Percentiles rank a stretch among this genome's conserved stretches.
These are phyloP conservation scores for Hippocampus comes DNA, from an alignment of 2,113 vertebrate species.

Conservation along the genomic window DNA sequence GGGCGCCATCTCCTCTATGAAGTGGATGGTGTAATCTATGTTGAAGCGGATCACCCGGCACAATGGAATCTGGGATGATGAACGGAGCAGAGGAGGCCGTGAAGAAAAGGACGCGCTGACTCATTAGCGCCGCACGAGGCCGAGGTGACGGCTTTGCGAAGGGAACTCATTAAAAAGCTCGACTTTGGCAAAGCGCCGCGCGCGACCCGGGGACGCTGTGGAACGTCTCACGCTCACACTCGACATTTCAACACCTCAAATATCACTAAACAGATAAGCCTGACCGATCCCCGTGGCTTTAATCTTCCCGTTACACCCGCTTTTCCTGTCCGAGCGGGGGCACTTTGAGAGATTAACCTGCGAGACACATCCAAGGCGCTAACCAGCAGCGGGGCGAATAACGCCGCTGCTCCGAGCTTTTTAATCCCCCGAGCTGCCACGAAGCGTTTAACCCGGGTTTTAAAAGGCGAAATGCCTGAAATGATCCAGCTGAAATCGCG, in stretches of 20 bases:
- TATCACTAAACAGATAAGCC: constrained; percentile 61
- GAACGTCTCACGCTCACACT: neutral
- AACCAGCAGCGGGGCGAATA: constrained; percentile 56
- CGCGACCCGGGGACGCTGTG: neutral
- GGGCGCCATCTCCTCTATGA: constrained; percentile 97
- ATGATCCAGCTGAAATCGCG: constrained; percentile 59
- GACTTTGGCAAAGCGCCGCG: constrained; percentile 6
- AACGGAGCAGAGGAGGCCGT: constrained; percentile 37
- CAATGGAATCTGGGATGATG: constrained; percentile 86
- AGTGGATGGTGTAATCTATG: constrained; percentile 99
- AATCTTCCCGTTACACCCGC: constrained; percentile 66
- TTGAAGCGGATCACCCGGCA: constrained; percentile 99
- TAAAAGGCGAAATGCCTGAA: constrained; percentile 42
- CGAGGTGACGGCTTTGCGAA: constrained; percentile 59
- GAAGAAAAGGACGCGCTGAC: constrained; percentile 29
- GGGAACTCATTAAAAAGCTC: constrained; percentile 62
- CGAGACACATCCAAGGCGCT: constrained; percentile 36
- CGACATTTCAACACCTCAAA: constrained; percentile 53
- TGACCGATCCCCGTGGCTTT: constrained; percentile 32
- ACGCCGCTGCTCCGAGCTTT: constrained; percentile 15
- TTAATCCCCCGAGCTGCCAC: constrained; percentile 50
- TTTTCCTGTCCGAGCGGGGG: constrained; percentile 59
- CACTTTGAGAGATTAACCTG: constrained; percentile 69
- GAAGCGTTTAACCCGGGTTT: constrained; percentile 51
- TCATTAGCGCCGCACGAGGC: constrained; percentile 50